Conservation (phyloP, 2,113 vertebrate genomes). For the Mormyrus iriodes region DNA sequence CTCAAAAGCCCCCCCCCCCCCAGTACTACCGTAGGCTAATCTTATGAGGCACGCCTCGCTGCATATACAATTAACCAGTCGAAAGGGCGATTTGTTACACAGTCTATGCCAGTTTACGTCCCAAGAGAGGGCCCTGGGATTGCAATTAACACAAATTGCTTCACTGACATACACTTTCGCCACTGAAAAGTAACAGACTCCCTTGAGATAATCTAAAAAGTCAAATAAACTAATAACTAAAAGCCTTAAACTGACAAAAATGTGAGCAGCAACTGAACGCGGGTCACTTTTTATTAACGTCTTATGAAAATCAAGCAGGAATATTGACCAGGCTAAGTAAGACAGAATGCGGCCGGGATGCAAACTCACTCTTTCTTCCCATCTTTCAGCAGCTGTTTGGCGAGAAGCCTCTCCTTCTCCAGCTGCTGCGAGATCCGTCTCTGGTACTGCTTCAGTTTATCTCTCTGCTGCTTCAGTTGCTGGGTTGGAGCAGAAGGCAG, state of each 20-base stretch:
- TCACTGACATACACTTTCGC: background rate
- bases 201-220: background rate
- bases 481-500: conserved; percentile 32
- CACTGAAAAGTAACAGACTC: background rate
- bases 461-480: conserved; percentile 95
- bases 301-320: background rate
- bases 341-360: background rate
- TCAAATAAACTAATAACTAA: background rate
- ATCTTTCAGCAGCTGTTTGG: conserved; percentile 74
- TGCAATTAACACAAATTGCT: background rate
- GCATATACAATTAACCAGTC: background rate
- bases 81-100: background rate
- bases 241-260: background rate
- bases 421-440: conserved; percentile 67
- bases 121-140: background rate
- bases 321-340: background rate
- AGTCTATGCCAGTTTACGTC: background rate
- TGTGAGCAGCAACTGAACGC: background rate
- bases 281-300: background rate
- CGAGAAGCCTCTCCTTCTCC: conserved; percentile 74
- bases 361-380: conserved; percentile 81
- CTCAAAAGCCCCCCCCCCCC: background rate
- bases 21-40: background rate
- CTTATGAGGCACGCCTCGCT: background rate
- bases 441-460: conserved; percentile 86